phyloP scores from a whole-genome alignment of 2,113 vertebrate species.

The Embiotoca jacksoni region DNA sequence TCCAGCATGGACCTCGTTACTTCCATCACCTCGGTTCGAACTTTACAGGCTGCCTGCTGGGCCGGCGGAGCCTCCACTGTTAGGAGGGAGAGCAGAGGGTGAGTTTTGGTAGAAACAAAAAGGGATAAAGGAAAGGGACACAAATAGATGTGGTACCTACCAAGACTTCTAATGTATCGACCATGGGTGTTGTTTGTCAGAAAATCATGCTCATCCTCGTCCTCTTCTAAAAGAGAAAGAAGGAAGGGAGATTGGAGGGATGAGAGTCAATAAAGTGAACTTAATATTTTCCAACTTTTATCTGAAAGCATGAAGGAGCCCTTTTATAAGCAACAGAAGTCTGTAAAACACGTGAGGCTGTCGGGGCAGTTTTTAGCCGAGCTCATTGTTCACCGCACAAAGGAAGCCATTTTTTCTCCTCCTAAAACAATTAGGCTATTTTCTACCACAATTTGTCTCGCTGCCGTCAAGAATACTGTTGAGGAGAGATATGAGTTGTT shows the following conservation, averaged over 20 bases:
- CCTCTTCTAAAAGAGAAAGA: conserved; percentile 54
- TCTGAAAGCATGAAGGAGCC: conserved; percentile 39
- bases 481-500: conserved; percentile 64
- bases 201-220: conserved; percentile 64
- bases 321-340: conserved; percentile 23
- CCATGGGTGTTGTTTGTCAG: conserved; percentile 52
- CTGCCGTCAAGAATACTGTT: conserved; percentile 64
- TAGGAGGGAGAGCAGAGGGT: conserved; percentile 59
- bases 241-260: background rate
- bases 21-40: conserved; percentile 91
- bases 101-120: background rate
- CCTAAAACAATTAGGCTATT: conserved; percentile 81
- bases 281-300: conserved; percentile 38
- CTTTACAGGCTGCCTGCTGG: conserved; percentile 90
- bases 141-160: conserved; percentile 57
- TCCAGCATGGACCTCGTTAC: conserved; percentile 92
- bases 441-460: conserved; percentile 69
- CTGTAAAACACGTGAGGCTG: conserved; percentile 26
- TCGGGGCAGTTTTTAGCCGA: conserved; percentile 44
- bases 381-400: conserved; percentile 76
- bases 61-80: conserved; percentile 85
- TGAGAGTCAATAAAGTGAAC: conserved; percentile 10
- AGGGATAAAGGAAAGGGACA: conserved; percentile 13
- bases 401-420: conserved; percentile 71
- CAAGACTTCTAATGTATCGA: conserved; percentile 70